Base-by-base conservation (phyloP, 2,888 invertebrate species). In the Plebejus melissa region DNA sequence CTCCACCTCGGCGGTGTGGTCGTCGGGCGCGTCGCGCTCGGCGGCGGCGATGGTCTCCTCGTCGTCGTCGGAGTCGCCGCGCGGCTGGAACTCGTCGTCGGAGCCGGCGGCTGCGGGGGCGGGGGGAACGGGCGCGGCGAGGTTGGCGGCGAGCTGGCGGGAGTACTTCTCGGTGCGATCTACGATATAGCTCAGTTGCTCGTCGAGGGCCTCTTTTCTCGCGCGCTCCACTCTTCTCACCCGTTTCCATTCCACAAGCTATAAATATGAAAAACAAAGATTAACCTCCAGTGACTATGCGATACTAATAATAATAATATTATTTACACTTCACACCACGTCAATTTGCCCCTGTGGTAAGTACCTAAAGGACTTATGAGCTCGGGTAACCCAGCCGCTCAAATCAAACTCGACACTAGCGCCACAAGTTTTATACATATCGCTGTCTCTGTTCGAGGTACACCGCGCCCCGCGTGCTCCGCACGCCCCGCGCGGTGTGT, bases 91-190 rank as follows among this genome's bases (percentile, higher is more conserved):
- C 88, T 98, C 98, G 89, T 96, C 97, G 85, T 90, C 91, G 79
- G 88, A 87, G 80, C 86, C 85, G 79, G 87, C 85, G 77, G 82
- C 80, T 80, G 79, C 81, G 79, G 41, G 46, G 46, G 96, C 79
- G 76, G 80, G 78, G 75, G 81, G 80, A 79, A 96, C 79, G 76
- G 80, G 78, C 76, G 81, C 80, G 77, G 79, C 81, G 94, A 98
- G 96, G 80, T 97, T 97, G 89, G 98, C 98, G 4, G 98, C 97
- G 77, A 98, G 92, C 91, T 97, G 96, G 46, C 97, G 97, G 57
- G 98, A 98, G 94, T 98, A 99, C 86, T 98, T 98, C 90, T 99
- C 99, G 0, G 99, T 99, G 91, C 98, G 98, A 90, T 99, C 99
- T 77, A 99, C 99, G 85, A 99, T 98, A 88, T 99, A 99, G 89